phyloP scores from a whole-genome alignment of 2,888 invertebrate genomes.

The Stenichneumon culpator region DNA sequence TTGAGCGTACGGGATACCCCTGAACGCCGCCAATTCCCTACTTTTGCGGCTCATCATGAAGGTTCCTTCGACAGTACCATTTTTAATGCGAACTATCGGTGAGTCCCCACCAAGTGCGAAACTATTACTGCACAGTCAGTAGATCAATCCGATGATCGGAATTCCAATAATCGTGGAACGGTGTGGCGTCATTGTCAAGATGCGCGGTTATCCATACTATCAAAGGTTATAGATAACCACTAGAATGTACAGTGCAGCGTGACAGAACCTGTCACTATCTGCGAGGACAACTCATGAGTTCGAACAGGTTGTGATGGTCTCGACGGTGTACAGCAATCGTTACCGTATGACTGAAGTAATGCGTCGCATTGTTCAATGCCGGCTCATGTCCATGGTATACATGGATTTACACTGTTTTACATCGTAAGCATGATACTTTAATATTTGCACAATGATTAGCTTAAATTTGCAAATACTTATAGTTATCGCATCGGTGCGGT shows the following conservation, averaged over 20 bases:
- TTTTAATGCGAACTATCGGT: constrained; percentile 81
- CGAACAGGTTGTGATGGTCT: too few relatives aligned
- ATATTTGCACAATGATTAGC: too few relatives aligned
- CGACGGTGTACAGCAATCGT: too few relatives aligned
- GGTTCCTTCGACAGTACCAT: constrained; percentile 86
- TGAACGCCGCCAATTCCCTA: constrained; percentile 87
- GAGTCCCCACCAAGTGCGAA: constrained; percentile 8
- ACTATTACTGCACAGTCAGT: not conserved
- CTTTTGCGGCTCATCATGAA: constrained; percentile 86
- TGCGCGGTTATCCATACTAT: not conserved
- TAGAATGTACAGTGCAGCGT: not conserved
- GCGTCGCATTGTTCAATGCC: too few relatives aligned
- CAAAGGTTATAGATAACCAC: not conserved
- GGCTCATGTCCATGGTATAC: too few relatives aligned
- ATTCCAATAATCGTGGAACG: not conserved
- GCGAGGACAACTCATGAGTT: not conserved
- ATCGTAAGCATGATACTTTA: too few relatives aligned
- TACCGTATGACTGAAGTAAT: too few relatives aligned
- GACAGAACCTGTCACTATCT: not conserved
- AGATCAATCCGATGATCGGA: not conserved
- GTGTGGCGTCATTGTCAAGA: not conserved
- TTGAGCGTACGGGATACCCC: constrained; percentile 88
- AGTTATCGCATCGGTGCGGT: too few relatives aligned
- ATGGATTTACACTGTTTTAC: too few relatives aligned
- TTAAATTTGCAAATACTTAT: too few relatives aligned